Evolutionary conservation across 2,113 vertebrate genomes (phyloP), one percentile per base, ranked within the genome.

Genomic region (Gobio gobio): DNA sequence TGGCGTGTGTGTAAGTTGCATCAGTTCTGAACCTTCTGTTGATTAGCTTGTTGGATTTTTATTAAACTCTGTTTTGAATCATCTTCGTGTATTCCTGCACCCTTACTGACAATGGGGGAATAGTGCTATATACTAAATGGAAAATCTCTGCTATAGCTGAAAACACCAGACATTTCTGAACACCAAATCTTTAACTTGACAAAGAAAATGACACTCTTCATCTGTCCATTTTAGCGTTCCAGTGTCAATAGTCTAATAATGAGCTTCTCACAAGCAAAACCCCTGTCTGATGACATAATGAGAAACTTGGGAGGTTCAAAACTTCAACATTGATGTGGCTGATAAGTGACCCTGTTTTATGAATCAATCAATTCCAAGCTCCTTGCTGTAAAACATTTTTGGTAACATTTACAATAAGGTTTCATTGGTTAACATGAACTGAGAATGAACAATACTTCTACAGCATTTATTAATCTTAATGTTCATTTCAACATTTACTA

Each of bases 141-240:
- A 82, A 86, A 90, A 84, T 79, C 43, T 68, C 78, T 70, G 68
- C 81, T 56, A 14, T 61, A 33, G 88, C 90, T 88, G 29, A 29
- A 14, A 14, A 76, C 86, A 59, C 36, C 76, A 72, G 49, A 75
- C 49, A 47, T 26, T 4, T 66, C 58, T 56, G 54, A 74, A 72
- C 68, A 66, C 70, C 77, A 49, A 56, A 54, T 29, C 5, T 49
- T 51, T 68, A 51, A 75, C 56, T 70, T 10, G 18, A 70, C 18
- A 45, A 54, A 24, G 29, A 49, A 61, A 20, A 18, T 33, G 14
- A 14, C 5, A 4, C 22, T 26, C 12, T 70, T 70, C 10, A 24
- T 61, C 59, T 64, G 49, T 33, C 16, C 20, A 22, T 77, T 75
- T 77, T 43, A 59, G 51, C 1, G 4, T 29, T 72, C 74, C 80